A percentile compares a stretch with the other conserved stretches of the same genome.
phyloP scores from a whole-genome alignment of 2,888 invertebrate genomes.

The Ormia ochracea region DNA sequence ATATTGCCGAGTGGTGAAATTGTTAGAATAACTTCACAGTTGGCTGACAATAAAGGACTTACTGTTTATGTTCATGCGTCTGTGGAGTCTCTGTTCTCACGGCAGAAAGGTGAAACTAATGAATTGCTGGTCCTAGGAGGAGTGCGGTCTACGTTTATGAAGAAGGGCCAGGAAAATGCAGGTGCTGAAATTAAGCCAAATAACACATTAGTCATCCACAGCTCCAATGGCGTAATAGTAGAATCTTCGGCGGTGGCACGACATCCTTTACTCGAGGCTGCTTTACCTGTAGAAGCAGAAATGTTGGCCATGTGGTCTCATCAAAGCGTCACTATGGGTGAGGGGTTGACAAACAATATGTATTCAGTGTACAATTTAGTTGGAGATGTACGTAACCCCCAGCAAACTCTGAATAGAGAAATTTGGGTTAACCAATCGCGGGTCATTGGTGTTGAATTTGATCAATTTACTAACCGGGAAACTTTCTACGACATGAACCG shows the following conservation, averaged over 20 bases:
- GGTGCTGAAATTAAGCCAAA: constrained; percentile 87
- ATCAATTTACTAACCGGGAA: constrained; percentile 92
- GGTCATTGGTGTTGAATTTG: constrained; percentile 93
- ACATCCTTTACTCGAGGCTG: constrained; percentile 89
- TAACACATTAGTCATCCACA: constrained; percentile 85
- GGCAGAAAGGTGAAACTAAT: constrained; percentile 78
- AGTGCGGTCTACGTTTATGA: constrained; percentile 83
- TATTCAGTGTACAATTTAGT: constrained; percentile 88
- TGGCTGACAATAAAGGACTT: constrained; percentile 86
- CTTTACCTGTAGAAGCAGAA: constrained; percentile 91
- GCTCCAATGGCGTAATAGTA: constrained; percentile 85
- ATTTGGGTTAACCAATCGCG: constrained; percentile 94
- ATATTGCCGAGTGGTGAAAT: constrained; percentile 95
- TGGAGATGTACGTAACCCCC: constrained; percentile 89
- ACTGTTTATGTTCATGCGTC: constrained; percentile 84
- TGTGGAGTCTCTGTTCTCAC: constrained; percentile 79
- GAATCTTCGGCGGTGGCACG: constrained; percentile 87
- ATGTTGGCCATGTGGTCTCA: constrained; percentile 94
- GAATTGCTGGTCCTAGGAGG: constrained; percentile 82
- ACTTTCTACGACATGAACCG: constrained; percentile 91
- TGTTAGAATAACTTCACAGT: constrained; percentile 86
- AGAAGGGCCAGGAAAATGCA: constrained; percentile 84
- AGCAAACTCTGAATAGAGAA: constrained; percentile 88
- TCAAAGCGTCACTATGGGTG: constrained; percentile 87
- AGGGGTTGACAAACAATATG: constrained; percentile 86